These are phyloP conservation scores for Micromussa lordhowensis DNA, from an alignment of 92 coral and sea anemone species.

Conservation along the genomic window DNA sequence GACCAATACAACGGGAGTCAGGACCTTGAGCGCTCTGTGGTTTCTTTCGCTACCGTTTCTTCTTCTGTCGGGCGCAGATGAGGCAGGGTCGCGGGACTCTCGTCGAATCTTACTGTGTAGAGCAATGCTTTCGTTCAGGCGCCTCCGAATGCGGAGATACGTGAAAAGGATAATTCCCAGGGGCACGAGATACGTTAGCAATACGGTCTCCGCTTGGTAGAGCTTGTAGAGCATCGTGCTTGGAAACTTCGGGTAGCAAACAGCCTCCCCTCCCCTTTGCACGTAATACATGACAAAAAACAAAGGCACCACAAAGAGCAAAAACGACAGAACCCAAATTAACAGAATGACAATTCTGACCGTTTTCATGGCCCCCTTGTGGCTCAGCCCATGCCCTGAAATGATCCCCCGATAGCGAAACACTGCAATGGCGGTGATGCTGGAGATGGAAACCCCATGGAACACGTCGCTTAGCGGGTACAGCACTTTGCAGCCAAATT, in stretches of 20 bases:
- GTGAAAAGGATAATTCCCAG: constrained; percentile 71
- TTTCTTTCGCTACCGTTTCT: constrained; percentile 62
- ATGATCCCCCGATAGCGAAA: constrained; percentile 86
- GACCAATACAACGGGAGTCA: constrained; percentile 81
- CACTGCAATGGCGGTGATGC: constrained; percentile 85
- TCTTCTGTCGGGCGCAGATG: background rate
- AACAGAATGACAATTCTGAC: constrained; percentile 62
- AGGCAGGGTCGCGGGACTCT: constrained; percentile 53
- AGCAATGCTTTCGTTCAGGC: constrained; percentile 78
- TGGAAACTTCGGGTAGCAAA: constrained; percentile 76
- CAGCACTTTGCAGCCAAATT: constrained; percentile 79
- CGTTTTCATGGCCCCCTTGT: constrained; percentile 53
- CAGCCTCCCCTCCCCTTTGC: constrained; percentile 28
- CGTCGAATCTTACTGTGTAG: constrained; percentile 77
- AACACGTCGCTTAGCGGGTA: constrained; percentile 87
- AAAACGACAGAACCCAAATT: constrained; percentile 73
- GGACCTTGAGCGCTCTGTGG: constrained; percentile 74
- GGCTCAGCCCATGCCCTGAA: constrained; percentile 72
- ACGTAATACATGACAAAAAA: constrained; percentile 76
- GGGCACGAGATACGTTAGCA: constrained; percentile 77
- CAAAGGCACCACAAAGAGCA: constrained; percentile 79
- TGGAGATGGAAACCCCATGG: constrained; percentile 86
- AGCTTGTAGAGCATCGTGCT: constrained; percentile 57
- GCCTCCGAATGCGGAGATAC: constrained; percentile 79
- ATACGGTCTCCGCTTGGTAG: constrained; percentile 73